These are phyloP conservation scores for Cervus canadensis DNA, from an alignment of 2,113 vertebrate species.

Conservation along the genomic window DNA sequence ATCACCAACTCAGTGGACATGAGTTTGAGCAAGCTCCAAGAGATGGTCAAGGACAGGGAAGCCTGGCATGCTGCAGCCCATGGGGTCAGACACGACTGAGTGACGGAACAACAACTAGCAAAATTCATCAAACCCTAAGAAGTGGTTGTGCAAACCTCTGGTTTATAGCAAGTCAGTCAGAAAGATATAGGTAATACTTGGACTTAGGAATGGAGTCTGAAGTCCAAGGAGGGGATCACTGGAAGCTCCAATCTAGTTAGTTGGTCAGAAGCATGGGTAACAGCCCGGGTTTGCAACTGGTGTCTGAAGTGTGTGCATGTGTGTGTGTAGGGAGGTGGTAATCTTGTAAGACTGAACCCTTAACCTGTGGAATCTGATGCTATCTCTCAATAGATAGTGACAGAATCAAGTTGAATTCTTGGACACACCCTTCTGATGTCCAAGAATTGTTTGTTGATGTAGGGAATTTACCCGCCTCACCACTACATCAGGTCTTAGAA, in stretches of 20 bases:
- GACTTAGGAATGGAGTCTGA: not conserved
- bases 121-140: not conserved
- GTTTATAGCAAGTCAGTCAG: not conserved
- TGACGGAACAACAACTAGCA: not conserved
- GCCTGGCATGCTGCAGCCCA: not conserved
- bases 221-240: not conserved
- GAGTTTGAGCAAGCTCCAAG: not conserved
- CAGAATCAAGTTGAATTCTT: not conserved
- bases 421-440: not conserved
- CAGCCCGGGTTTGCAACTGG: not conserved
- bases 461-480: not conserved
- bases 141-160: not conserved
- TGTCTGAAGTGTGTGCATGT: not conserved
- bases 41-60: not conserved
- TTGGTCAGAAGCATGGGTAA: not conserved
- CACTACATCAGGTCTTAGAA: not conserved
- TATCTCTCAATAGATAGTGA: not conserved
- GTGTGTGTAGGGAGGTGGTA: not conserved
- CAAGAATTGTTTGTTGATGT: not conserved
- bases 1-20: not conserved
- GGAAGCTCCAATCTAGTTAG: not conserved
- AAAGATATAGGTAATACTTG: not conserved
- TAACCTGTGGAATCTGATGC: not conserved
- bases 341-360: not conserved
- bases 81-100: fast-evolving